Evolutionary conservation across 2,888 invertebrate genomes (phyloP), one percentile per base, ranked within the genome.

Genomic region (Petrolisthes cinctipes): DNA sequence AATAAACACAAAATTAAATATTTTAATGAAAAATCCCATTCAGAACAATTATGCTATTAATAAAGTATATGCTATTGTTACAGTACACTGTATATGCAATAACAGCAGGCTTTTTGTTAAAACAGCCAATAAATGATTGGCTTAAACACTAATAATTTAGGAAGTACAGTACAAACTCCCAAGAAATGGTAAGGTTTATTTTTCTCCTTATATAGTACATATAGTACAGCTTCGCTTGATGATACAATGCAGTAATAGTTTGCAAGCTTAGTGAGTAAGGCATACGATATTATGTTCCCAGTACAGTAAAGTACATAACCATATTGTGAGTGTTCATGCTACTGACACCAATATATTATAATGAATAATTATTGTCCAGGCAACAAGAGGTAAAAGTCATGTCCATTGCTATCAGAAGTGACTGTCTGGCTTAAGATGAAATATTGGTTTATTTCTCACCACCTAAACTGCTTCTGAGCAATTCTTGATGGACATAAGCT

Each of bases 171-270:
- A 37, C 14, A 71, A 71, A 71, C 71, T n/a, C 14, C 71, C 7
- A n/a, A n/a, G 20, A 14, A 71, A 20, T 71, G 2, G 14, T 71
- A 71, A n/a, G 14, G n/a, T 71, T 71, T 71, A 71, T 71, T 71
- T 71, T 71, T 20, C 4, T n/a, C 61, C 61, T 11, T 61, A 61
- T 9, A 61, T 37, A 2, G 37, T 37, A 37, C 37, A 37, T 37
- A 17, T 61, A 71, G 20, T n/a, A 71, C 20, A n/a, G 20, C 20
- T 71, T 71, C 71, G 20, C n/a, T 71, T 71, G 71, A 20, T 6
- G 7, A 71, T 71, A 71, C 71, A 71, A 17, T 71, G 71, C 71
- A 71, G 71, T 71, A 71, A n/a, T 71, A 71, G 20, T 71, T 71
- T 71, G 71, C 20, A 71, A 71, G 20, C 71, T 71, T 71, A 37